These are phyloP conservation scores for Molothrus aeneus DNA, from an alignment of 2,797 vertebrate genomes.

Conservation along the genomic window DNA sequence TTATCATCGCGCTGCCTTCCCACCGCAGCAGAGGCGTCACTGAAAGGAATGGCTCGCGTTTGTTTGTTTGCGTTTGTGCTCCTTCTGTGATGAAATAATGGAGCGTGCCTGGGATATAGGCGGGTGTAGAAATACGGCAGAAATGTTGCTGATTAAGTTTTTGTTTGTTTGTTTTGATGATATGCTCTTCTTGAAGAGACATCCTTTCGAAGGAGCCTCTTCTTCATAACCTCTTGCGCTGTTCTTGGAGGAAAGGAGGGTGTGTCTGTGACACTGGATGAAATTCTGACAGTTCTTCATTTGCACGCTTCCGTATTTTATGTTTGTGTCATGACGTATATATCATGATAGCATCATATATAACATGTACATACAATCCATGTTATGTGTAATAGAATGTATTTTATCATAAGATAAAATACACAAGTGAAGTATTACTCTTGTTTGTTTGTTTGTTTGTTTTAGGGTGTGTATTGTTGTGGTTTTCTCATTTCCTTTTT, in stretches of 20 bases:
- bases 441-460: background rate
- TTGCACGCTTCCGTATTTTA: rapidly evolving
- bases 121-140: rapidly evolving
- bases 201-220: background rate
- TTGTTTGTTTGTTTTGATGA: background rate
- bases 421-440: rapidly evolving
- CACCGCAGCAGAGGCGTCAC: rapidly evolving
- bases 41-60: background rate
- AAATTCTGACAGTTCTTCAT: background rate
- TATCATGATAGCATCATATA: background rate
- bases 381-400: background rate
- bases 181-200: background rate
- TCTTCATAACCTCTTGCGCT: background rate
- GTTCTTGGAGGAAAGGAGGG: background rate
- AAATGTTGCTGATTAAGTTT: background rate
- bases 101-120: background rate
- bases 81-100: background rate
- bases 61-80: background rate
- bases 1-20: background rate
- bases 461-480: background rate
- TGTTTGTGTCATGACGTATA: background rate
- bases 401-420: background rate
- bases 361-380: background rate
- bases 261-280: background rate
- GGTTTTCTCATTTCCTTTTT: background rate